Evolutionary conservation across 30 jellyfish, hydroid and myxozoan genomes (phyloP).

Genomic region (Sanderia malayensis): DNA sequence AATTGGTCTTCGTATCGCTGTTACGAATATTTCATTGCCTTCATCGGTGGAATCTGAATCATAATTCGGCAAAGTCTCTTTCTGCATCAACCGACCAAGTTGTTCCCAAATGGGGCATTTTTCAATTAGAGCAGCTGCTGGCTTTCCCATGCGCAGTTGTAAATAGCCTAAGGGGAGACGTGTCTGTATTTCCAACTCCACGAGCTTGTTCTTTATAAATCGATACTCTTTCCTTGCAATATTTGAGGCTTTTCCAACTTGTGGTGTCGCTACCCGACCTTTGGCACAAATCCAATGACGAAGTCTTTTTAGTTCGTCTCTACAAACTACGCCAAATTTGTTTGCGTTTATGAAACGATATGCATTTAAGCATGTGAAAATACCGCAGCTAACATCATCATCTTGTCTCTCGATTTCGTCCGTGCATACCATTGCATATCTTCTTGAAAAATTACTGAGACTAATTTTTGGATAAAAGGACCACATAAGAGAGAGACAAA

Average conservation of each 20-base stretch:
- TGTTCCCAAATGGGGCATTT: neutral
- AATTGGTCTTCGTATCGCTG: slow-evolving; percentile 1
- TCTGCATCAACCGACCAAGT: neutral
- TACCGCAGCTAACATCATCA: neutral
- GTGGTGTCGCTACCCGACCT: neutral
- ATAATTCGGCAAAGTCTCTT: neutral
- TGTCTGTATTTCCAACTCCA: neutral
- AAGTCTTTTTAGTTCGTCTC: neutral
- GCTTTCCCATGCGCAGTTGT: neutral
- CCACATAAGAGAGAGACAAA: neutral
- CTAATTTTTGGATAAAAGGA: neutral
- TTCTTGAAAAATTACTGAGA: neutral
- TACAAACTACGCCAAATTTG: neutral
- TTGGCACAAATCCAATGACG: neutral
- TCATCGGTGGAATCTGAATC: neutral
- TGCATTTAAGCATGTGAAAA: neutral
- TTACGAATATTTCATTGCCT: no score
- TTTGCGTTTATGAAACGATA: neutral
- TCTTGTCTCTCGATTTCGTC: neutral
- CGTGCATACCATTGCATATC: neutral
- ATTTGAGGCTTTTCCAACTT: neutral
- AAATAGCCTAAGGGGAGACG: neutral
- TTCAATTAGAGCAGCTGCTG: neutral
- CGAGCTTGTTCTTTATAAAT: neutral
- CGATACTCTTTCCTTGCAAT: neutral